Evolutionary conservation across 2,797 vertebrate genomes (phyloP), one percentile per base, ranked within the genome.

Genomic region (Poeciliopsis infans): DNA sequence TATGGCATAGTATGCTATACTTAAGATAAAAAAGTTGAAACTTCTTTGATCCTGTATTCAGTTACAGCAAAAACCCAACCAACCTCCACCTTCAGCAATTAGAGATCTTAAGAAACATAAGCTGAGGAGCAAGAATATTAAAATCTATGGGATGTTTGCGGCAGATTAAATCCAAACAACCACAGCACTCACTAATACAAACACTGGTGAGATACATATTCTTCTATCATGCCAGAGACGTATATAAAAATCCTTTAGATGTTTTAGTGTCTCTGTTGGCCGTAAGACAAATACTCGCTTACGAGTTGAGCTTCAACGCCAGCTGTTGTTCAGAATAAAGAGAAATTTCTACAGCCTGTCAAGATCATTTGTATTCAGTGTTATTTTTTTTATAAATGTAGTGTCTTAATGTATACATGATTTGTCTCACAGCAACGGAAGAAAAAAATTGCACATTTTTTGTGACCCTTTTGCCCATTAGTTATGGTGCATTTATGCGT

Each of bases 401-500:
- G 78, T 73, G 80, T 87, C 83, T 82, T 83, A 81, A 82, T 86
- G 88, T 92, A 79, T 76, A 83, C 82, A 85, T 86, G 85, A 89
- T 87, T 82, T 80, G 81, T 83, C 81, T 88, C 75, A 77, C 79
- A 79, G 51, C 85, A 66, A 28, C 74, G 72, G 75, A 47, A 83
- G 69, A 69, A 69, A 84, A 82, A 83, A 83, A 82, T 77, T 83
- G 76, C 80, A 83, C 49, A 79, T 86, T 85, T 77, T 84, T 81
- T 84, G 80, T 85, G 77, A 73, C 66, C 51, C 53, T 41, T 83
- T 80, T 86, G 85, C 91, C 91, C 89, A 92, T 93, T 91, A 88
- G 87, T 87, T 88, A 77, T 85, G 81, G 79, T 90, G 87, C 87
- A 86, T 89, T 90, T 88, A 87, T 90, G 87, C 86, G 83, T 86